Evolutionary conservation across 2,797 vertebrate genomes (phyloP), one percentile per base, ranked within the genome.

Genomic region (Rhyacichthys aspro): DNA sequence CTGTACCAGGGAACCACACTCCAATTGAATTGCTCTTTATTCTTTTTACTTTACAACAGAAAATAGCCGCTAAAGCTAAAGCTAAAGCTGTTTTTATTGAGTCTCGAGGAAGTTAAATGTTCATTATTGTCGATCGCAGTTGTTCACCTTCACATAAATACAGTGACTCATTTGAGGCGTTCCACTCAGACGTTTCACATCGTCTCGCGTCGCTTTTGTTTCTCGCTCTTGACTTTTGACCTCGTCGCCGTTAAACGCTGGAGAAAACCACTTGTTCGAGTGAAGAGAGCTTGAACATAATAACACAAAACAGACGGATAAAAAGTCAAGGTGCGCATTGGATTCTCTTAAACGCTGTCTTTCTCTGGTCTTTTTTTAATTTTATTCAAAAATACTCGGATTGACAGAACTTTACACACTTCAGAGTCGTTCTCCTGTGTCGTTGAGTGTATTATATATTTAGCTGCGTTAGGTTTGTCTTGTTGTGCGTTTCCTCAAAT

Each of bases 171-270:
- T 17, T 50, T 47, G 58, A 56, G 68, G 9, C 43, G 28, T 38
- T 14, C 39, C 10, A 7, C 34, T 57, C 34, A 43, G 37, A 19
- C 44, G 42, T 7, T 33, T 59, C 17, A 44, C 0, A 3, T 15
- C 47, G 34, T 48, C 53, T 63, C 44, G 19, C 55, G 52, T 57
- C 11, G 54, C 39, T n/a, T n/a, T n/a, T 5, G 23, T 59, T 71
- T 68, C 49, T 53, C 52, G 33, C 61, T 39, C 55, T 66, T 50
- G 4, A 77, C 55, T 69, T 14, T 0, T 56, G 42, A 11, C 53
- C 45, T 68, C 38, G 1, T n/a, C 36, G 28, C 59, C 44, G 11
- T 44, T 52, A 38, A 61, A 44, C 32, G 8, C 42, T 7, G 41
- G 37, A 12, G 23, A 63, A 48, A 57, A 39, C 37, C 39, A 9